phyloP scores from a whole-genome alignment of 2,888 invertebrate species.

The Dendrolimus houi region DNA sequence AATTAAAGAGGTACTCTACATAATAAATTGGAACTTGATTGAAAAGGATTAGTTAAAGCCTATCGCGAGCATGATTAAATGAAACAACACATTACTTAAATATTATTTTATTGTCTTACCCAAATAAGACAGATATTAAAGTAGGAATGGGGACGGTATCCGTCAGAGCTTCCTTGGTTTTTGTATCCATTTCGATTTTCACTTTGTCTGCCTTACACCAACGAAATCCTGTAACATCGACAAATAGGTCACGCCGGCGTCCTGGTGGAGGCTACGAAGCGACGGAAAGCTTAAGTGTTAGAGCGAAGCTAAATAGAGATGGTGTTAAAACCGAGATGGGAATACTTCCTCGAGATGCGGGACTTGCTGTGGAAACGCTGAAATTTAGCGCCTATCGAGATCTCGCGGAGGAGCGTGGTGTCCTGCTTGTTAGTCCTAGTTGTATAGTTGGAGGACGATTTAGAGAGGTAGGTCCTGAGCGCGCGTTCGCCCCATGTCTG shows the following conservation, averaged over 20 bases:
- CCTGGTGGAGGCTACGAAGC: slow-evolving; percentile 51
- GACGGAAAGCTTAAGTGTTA: slow-evolving; percentile 61
- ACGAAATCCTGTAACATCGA: slow-evolving; percentile 71
- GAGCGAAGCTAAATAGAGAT: slow-evolving; percentile 70
- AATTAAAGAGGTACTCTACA: not conserved
- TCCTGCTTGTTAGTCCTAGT: slow-evolving; percentile 78
- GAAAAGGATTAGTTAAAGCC: not conserved
- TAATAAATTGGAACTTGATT: not conserved
- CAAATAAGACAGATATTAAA: slow-evolving; percentile 46
- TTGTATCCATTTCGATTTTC: slow-evolving; percentile 10
- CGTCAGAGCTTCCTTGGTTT: slow-evolving; percentile 17
- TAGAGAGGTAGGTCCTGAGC: slow-evolving; percentile 80
- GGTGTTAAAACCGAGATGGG: slow-evolving; percentile 69
- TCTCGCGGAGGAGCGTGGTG: slow-evolving; percentile 75
- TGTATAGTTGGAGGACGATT: slow-evolving; percentile 83
- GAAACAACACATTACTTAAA: slow-evolving; percentile 49
- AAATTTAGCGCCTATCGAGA: slow-evolving; percentile 81
- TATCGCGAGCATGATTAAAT: slow-evolving; percentile 44
- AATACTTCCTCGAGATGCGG: slow-evolving; percentile 85
- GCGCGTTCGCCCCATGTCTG: slow-evolving; percentile 92
- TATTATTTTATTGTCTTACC: slow-evolving; percentile 59
- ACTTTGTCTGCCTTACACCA: slow-evolving; percentile 44
- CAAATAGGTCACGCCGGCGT: slow-evolving; percentile 60
- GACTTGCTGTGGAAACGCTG: slow-evolving; percentile 85
- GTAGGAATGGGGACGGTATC: slow-evolving; percentile 66